phyloP scores from a whole-genome alignment of 2,113 vertebrate species.

The Strigops habroptila region DNA sequence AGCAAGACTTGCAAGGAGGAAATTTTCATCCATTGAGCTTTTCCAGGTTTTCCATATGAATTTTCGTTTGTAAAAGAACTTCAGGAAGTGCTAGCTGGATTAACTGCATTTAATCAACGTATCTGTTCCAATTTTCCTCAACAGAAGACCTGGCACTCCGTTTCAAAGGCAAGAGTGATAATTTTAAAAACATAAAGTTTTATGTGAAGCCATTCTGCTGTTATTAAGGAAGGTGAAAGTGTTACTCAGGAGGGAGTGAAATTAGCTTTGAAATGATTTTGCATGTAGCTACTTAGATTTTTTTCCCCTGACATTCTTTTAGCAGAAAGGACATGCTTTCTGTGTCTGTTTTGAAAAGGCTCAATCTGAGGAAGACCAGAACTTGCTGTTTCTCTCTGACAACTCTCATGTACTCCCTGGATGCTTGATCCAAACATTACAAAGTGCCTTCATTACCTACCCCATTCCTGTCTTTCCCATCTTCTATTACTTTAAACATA shows the following conservation, averaged over 20 bases:
- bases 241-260: background rate
- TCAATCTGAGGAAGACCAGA: slow-evolving; percentile 22
- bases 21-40: background rate
- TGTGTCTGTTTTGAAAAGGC: background rate
- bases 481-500: slow-evolving; percentile 9
- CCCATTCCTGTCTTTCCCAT: background rate
- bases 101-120: background rate
- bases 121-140: background rate
- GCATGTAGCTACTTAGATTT: background rate
- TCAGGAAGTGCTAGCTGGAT: background rate
- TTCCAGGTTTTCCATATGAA: background rate
- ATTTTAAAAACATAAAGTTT: slow-evolving; percentile 28
- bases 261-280: background rate
- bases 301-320: background rate
- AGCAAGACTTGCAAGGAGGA: background rate
- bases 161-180: slow-evolving; percentile 1
- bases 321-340: background rate
- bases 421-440: background rate
- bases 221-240: background rate
- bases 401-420: background rate
- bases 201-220: background rate
- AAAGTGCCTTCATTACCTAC: background rate
- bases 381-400: background rate
- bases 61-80: background rate
- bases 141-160: background rate